Base-by-base conservation (phyloP, 2,888 invertebrate species). In the Tetanocera ferruginea region DNA sequence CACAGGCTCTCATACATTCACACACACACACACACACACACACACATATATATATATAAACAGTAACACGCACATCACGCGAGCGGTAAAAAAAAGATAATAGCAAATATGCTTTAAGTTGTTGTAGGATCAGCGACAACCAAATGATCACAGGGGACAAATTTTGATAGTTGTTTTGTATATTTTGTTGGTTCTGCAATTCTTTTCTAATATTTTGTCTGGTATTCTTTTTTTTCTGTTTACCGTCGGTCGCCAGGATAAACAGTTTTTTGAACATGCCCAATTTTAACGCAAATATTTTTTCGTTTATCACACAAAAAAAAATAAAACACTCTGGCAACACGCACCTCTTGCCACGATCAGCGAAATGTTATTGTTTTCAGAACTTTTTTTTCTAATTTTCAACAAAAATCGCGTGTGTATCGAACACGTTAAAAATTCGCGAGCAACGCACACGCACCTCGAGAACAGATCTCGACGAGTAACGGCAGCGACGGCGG, bases 401-500 rank as follows among this genome's bases (percentile, higher is more conserved):
- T n/a, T 34, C 43, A 31, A n/a, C 43, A 31, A n/a, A 37, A 60
- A 72, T 72, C 37, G 60, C 72, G 72, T 51, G 64, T 28, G 51
- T 14, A 34, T 9, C 75, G n/a, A 43, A 37, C 6, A 67, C 51
- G 49, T 57, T 43, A n/a, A 64, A 19, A 14, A 66, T 64, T 74
- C n/a, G 73, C 73, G 49, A 75, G 52, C 52, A 55, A 51, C 79
- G 23, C 71, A 43, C 74, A 79, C 76, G 49, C 71, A 23, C 55
- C 37, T 64, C 28, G 34, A 77, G 64, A 71, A 77, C 66, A 28
- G 55, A 72, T 66, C 72, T 72, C 49, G 57, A 25, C 77, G 76
- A 60, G 67, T 37, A 80, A 80, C 80, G 79, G 80, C 84, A 67
- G 75, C 81, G 80, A 74, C 79, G 80, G 80, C 81, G 79, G 69